phyloP scores from a whole-genome alignment of 2,888 invertebrate genomes.

The Athetis lepigone region DNA sequence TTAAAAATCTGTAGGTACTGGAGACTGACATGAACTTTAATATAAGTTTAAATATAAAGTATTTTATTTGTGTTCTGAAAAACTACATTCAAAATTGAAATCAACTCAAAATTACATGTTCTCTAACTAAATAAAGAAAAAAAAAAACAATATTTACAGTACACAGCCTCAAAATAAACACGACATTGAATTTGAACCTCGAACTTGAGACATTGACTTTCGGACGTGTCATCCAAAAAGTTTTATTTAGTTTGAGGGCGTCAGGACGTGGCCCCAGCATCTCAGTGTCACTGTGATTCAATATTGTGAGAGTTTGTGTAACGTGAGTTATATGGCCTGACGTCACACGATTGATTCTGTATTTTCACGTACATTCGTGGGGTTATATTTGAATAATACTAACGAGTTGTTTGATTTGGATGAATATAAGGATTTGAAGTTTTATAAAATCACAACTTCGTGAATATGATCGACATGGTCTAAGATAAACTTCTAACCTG shows the following conservation, averaged over 20 bases:
- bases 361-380: background rate
- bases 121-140: background rate
- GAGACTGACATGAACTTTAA: too few species aligned
- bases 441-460: too few species aligned
- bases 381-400: background rate
- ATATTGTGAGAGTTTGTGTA: slow-evolving; percentile 32
- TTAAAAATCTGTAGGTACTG: too few species aligned
- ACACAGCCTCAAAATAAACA: slow-evolving; percentile 23
- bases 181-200: slow-evolving; percentile 8
- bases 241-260: slow-evolving; percentile 39
- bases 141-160: background rate
- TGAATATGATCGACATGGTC: too few species aligned
- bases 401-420: background rate
- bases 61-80: too few species aligned
- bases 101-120: too few species aligned
- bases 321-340: slow-evolving; percentile 26
- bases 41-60: too few species aligned
- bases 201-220: slow-evolving; percentile 26
- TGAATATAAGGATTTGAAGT: too few species aligned
- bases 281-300: slow-evolving; percentile 20
- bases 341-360: slow-evolving; percentile 15
- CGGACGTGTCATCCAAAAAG: slow-evolving; percentile 39
- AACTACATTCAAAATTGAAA: too few species aligned
- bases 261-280: slow-evolving; percentile 10
- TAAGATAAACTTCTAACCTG: too few species aligned